Conservation (phyloP, 1,140 invertebrate genomes). For the Zeugodacus cucurbitae region DNA sequence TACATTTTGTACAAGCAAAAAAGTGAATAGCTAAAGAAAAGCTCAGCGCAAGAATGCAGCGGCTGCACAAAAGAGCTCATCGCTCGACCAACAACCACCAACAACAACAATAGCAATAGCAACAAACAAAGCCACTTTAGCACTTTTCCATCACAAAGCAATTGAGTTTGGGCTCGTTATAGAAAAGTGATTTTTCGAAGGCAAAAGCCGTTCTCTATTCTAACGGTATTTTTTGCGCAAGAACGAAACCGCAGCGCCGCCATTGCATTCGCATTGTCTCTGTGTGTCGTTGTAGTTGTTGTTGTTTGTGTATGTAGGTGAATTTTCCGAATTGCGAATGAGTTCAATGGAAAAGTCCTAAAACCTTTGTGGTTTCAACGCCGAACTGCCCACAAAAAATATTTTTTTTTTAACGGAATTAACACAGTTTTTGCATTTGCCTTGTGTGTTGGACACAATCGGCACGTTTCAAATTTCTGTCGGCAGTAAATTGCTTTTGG, state of each 20-base stretch:
- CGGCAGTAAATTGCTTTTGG: not conserved
- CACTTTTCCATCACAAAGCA: slow-evolving; percentile 25
- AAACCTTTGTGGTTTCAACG: not conserved
- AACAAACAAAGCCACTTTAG: not conserved
- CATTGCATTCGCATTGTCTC: not conserved
- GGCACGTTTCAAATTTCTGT: not conserved
- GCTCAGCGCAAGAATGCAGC: not conserved
- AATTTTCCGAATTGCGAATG: not conserved
- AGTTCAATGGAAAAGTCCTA: not conserved
- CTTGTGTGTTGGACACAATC: not conserved
- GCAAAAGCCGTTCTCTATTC: not conserved
- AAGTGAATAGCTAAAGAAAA: not conserved
- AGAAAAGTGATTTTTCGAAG: slow-evolving; percentile 33
- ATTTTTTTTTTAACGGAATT: not conserved
- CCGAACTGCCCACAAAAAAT: not conserved
- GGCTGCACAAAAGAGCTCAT: not conserved
- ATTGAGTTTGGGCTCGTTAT: slow-evolving; percentile 1
- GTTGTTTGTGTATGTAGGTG: not conserved
- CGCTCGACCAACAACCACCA: not conserved
- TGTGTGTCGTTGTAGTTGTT: not conserved
- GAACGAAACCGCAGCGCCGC: not conserved
- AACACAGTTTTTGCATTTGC: not conserved
- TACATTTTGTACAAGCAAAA: not conserved
- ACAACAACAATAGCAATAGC: not conserved
- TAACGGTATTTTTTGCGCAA: not conserved